Percentiles rank a stretch among this genome's conserved stretches.
These are phyloP conservation scores for Galleria mellonella DNA, from an alignment of 1,140 invertebrate genomes.

Conservation along the genomic window DNA sequence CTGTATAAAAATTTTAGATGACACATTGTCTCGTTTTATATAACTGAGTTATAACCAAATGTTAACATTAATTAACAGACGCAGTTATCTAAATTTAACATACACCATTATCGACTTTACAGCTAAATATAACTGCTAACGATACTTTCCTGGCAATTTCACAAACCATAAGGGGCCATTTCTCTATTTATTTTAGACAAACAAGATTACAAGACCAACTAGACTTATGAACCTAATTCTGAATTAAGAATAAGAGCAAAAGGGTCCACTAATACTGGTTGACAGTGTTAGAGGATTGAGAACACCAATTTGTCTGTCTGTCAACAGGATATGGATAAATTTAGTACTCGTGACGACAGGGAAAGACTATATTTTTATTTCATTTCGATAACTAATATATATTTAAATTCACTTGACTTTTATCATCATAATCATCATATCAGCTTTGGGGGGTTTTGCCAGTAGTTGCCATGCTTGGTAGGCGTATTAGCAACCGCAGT, in stretches of 20 bases:
- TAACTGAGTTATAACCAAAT: too few species aligned
- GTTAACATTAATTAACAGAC: too few species aligned
- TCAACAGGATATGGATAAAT: slow-evolving; percentile 37
- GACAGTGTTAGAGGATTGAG: slow-evolving; percentile 13
- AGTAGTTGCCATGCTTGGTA: too few species aligned
- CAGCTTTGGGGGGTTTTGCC: too few species aligned
- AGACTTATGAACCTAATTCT: neutral
- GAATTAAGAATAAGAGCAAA: neutral
- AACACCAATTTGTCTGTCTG: slow-evolving; percentile 51
- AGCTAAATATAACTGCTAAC: slow-evolving; percentile 6
- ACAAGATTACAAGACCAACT: slow-evolving; percentile 6
- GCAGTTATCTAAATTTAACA: too few species aligned
- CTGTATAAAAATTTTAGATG: too few species aligned
- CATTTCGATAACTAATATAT: too few species aligned
- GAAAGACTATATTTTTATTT: too few species aligned
- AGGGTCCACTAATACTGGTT: slow-evolving; percentile 7
- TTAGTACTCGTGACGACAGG: slow-evolving; percentile 13
- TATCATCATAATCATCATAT: too few species aligned
- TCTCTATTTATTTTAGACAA: slow-evolving; percentile 15
- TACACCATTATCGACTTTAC: neutral
- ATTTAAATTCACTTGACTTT: too few species aligned
- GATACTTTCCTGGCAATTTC: slow-evolving; percentile 12
- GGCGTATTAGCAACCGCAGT: too few species aligned
- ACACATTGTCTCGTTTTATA: too few species aligned
- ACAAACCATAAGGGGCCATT: slow-evolving; percentile 18